phyloP scores from a whole-genome alignment of 1,140 invertebrate genomes.

The Armadillidium nasatum region DNA sequence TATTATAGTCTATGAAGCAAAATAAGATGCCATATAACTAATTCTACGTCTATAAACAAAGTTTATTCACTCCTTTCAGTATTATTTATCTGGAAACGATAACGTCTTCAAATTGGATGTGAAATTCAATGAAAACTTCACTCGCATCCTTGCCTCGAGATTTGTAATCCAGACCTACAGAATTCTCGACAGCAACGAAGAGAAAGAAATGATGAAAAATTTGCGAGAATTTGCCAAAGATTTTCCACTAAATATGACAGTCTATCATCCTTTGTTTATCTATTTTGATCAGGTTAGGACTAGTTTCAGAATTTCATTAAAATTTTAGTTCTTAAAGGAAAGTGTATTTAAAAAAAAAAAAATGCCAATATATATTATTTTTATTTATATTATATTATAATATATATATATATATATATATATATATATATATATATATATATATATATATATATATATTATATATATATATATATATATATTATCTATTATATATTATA shows the following conservation, averaged over 20 bases:
- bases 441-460: neutral
- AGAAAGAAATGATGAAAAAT: slow-evolving; percentile 82
- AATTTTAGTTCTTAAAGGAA: neutral
- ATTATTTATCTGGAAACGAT: slow-evolving; percentile 20
- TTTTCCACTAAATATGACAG: slow-evolving; percentile 75
- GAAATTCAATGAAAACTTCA: slow-evolving; percentile 68
- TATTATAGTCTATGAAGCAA: too few species aligned
- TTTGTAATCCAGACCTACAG: slow-evolving; percentile 88
- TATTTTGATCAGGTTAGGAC: slow-evolving; percentile 78
- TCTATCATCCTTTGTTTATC: slow-evolving; percentile 91
- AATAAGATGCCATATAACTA: too few species aligned
- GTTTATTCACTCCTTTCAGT: neutral
- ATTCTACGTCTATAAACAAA: too few species aligned
- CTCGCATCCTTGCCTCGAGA: slow-evolving; percentile 71
- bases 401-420: neutral
- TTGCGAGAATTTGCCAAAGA: slow-evolving; percentile 70
- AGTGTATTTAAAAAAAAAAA: neutral
- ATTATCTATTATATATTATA: too few species aligned
- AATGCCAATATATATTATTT: neutral
- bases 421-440: neutral
- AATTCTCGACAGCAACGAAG: slow-evolving; percentile 80
- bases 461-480: neutral
- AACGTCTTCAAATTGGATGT: slow-evolving; percentile 59
- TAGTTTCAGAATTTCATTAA: neutral
- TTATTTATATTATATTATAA: neutral